These are phyloP conservation scores for Abramis brama DNA, from an alignment of 2,113 vertebrate species.

Conservation along the genomic window DNA sequence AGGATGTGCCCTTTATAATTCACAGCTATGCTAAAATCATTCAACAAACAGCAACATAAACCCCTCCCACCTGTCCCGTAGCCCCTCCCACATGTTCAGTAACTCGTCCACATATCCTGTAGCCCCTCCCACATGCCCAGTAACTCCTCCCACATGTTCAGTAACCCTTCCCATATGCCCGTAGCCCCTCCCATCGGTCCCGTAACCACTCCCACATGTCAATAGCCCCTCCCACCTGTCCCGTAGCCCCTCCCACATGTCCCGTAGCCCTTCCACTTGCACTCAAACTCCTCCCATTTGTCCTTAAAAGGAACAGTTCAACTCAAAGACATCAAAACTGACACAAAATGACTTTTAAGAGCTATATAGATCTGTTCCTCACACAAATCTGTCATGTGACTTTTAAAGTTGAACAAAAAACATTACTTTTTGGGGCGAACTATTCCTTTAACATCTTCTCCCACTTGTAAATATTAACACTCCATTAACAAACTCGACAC, in stretches of 20 bases:
- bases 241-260: background rate
- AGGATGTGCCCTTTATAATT: conserved; percentile 32
- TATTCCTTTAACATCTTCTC: background rate
- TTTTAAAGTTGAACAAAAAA: background rate
- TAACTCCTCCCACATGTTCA: too few species aligned
- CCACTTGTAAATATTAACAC: background rate
- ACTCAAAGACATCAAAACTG: conserved; percentile 18
- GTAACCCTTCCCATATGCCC: too few species aligned
- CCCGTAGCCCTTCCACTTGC: background rate
- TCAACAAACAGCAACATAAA: background rate
- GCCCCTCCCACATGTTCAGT: background rate
- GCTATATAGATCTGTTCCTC: background rate
- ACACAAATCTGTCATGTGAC: background rate
- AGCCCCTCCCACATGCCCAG: too few species aligned
- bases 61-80: background rate
- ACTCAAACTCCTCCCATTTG: background rate
- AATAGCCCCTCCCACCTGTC: too few species aligned
- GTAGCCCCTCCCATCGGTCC: accelerated
- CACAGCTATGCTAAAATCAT: conserved; percentile 47
- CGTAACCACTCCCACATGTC: too few species aligned
- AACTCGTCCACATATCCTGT: too few species aligned
- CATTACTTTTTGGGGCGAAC: background rate
- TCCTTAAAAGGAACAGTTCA: conserved; percentile 7
- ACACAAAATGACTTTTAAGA: conserved; percentile 3
- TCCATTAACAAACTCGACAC: background rate